These are phyloP conservation scores for Spisula subtruncata DNA, from an alignment of 2,888 invertebrate species.

Conservation along the genomic window DNA sequence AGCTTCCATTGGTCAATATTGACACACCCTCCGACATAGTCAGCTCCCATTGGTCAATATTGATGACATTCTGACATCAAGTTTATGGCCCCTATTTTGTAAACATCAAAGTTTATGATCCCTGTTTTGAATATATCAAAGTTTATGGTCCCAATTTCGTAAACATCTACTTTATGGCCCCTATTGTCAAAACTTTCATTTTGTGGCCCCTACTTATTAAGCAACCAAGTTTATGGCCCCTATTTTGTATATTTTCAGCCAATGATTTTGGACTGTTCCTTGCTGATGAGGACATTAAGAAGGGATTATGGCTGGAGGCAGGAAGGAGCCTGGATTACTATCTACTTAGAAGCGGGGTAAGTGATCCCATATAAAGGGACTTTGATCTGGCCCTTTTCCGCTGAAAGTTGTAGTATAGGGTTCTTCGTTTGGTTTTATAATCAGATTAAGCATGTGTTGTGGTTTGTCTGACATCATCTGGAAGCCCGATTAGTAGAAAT, in stretches of 20 bases:
- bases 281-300: conserved; percentile 98
- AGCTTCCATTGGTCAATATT: too few relatives aligned
- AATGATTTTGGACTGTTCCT: conserved; percentile 90
- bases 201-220: background rate
- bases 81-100: too few relatives aligned
- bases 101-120: too few relatives aligned
- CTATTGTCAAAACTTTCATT: background rate
- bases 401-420: too few relatives aligned
- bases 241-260: conserved; percentile 60
- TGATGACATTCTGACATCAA: too few relatives aligned
- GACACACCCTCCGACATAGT: too few relatives aligned
- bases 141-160: too few relatives aligned
- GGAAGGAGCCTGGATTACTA: conserved; percentile 98
- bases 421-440: too few relatives aligned
- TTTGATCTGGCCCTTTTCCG: background rate
- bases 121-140: background rate
- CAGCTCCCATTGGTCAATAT: too few relatives aligned
- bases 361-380: conserved; percentile 64
- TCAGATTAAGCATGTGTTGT: too few relatives aligned
- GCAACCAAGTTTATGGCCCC: background rate
- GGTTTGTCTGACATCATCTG: too few relatives aligned
- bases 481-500: too few relatives aligned
- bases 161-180: background rate
- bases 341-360: conserved; percentile 95
- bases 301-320: conserved; percentile 97